These are phyloP conservation scores for Petrocephalus sullivani DNA, from an alignment of 2,797 vertebrate genomes.

Conservation along the genomic window DNA sequence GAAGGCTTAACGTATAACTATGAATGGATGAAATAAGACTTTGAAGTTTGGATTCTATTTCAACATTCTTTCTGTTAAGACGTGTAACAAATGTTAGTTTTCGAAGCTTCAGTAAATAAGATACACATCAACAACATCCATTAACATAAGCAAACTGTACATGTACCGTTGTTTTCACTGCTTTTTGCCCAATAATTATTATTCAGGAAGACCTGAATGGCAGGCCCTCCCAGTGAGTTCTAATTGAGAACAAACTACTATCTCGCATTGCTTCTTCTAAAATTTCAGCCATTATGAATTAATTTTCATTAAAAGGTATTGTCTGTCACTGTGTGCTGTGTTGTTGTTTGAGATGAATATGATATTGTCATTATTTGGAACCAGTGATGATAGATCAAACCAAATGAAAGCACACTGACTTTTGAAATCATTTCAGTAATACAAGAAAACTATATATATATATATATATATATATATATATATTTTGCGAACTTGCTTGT, in stretches of 20 bases:
- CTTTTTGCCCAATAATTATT: not conserved
- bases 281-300: not conserved
- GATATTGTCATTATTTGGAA: not conserved
- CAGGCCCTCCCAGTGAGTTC: not conserved
- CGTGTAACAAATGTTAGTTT: constrained; percentile 63
- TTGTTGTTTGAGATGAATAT: not conserved
- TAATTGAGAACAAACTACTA: not conserved
- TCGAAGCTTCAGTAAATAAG: constrained; percentile 55
- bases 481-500: not conserved
- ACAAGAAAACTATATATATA: not conserved
- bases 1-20: constrained; percentile 52
- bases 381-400: not conserved
- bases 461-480: too few species aligned
- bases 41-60: constrained; percentile 72
- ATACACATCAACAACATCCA: not conserved
- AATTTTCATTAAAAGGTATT: not conserved
- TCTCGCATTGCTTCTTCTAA: not conserved
- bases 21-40: constrained; percentile 70
- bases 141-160: not conserved
- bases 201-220: not conserved
- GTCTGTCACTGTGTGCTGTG: not conserved
- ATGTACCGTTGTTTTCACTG: not conserved
- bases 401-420: not conserved
- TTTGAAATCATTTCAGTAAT: not conserved
- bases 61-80: constrained; percentile 67